Evolutionary conservation across 2,113 vertebrate species (phyloP).

Genomic region (Thunnus maccoyii): DNA sequence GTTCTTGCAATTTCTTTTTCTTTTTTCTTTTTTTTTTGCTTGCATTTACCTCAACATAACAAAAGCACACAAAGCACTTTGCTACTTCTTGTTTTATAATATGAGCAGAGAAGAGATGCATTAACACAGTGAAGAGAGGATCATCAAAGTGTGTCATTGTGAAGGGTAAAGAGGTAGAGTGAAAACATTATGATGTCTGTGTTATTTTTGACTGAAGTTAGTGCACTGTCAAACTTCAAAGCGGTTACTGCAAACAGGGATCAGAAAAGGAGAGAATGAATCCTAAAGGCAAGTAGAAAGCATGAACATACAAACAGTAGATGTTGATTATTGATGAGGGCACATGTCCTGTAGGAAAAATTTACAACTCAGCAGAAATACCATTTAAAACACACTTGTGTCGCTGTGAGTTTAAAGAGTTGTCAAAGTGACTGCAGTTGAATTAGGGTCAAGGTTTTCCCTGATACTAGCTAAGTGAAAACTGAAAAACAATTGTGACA

Average conservation of each 20-base stretch:
- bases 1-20: neutral
- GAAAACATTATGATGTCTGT: slow-evolving; percentile 29
- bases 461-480: neutral
- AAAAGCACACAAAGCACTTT: slow-evolving; percentile 4
- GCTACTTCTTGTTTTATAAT: slow-evolving; percentile 46
- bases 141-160: slow-evolving; percentile 46
- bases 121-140: slow-evolving; percentile 33
- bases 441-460: neutral
- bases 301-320: slow-evolving; percentile 28
- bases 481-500: slow-evolving; percentile 28
- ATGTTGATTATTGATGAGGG: too few species aligned
- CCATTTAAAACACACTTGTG: neutral
- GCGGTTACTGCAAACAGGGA: slow-evolving; percentile 26
- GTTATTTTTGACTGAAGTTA: slow-evolving; percentile 36
- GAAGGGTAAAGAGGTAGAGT: slow-evolving; percentile 16
- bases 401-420: slow-evolving; percentile 18
- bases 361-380: slow-evolving; percentile 9
- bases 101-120: slow-evolving; percentile 5
- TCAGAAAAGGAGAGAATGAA: slow-evolving; percentile 32
- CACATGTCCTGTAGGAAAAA: neutral
- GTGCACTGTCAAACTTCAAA: slow-evolving; percentile 40
- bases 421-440: slow-evolving; percentile 10
- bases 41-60: slow-evolving; percentile 33
- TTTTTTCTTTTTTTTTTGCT: neutral
- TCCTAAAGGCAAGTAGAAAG: slow-evolving; percentile 38